Evolutionary conservation across 2,113 vertebrate genomes (phyloP).

Genomic region (Tachycineta bicolor): DNA sequence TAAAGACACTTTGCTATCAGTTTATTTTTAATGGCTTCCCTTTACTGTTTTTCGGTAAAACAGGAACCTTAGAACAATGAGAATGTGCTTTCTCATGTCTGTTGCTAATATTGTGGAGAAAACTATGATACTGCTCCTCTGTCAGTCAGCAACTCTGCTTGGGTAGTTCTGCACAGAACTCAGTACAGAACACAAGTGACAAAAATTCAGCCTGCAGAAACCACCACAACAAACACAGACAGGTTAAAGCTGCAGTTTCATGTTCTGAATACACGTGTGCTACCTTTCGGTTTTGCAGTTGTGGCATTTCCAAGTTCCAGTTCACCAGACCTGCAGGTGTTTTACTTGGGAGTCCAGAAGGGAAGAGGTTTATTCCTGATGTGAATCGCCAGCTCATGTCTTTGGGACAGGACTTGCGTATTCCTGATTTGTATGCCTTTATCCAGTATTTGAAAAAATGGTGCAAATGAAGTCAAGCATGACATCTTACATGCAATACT

Average conservation of each 20-base stretch:
- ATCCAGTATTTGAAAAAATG: background rate
- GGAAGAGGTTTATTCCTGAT: background rate
- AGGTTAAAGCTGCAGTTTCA: background rate
- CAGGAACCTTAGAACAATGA: background rate
- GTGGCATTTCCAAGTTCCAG: background rate
- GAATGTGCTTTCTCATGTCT: background rate
- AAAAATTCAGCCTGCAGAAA: background rate
- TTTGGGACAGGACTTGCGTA: background rate
- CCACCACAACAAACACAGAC: accelerated
- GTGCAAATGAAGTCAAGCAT: background rate
- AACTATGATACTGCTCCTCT: background rate
- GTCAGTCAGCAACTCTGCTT: background rate
- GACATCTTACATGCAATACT: background rate
- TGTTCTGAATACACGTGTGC: background rate
- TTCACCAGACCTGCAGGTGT: background rate
- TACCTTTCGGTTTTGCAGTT: background rate
- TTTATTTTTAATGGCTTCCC: background rate
- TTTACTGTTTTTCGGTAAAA: background rate
- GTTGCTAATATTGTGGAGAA: background rate
- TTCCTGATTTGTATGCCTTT: background rate
- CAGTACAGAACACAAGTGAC: background rate
- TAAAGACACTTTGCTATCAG: background rate
- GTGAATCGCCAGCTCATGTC: background rate
- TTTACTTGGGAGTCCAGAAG: background rate
- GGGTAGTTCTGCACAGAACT: background rate